phyloP scores from a whole-genome alignment of 2,113 vertebrate species.

The Gambusia affinis region DNA sequence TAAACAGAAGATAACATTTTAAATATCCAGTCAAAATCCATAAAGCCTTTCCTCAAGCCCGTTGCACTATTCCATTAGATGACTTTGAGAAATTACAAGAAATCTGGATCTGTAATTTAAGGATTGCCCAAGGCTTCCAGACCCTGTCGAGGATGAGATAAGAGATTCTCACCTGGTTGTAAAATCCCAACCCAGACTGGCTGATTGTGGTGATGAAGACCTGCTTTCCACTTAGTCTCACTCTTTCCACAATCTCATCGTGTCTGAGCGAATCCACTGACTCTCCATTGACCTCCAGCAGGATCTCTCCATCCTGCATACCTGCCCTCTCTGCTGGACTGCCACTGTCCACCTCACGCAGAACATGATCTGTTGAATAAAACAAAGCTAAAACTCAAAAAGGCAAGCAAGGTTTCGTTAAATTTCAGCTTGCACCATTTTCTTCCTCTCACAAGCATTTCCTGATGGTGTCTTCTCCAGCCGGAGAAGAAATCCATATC shows the following conservation, averaged over 20 bases:
- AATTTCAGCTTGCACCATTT: background rate
- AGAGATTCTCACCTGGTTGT: constrained; percentile 79
- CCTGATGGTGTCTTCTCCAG: constrained; percentile 78
- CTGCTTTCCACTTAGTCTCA: constrained; percentile 77
- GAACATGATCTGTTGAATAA: constrained; percentile 81
- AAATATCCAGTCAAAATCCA: background rate
- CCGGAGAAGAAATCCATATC: constrained; percentile 88
- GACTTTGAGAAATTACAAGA: background rate
- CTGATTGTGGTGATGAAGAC: constrained; percentile 85
- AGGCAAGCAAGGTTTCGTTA: background rate
- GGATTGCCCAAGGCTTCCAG: background rate
- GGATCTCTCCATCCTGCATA: constrained; percentile 87
- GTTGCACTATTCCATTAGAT: background rate
- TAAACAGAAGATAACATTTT: no score
- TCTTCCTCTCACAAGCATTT: constrained; percentile 72
- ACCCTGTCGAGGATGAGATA: background rate
- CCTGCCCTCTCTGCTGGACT: constrained; percentile 87
- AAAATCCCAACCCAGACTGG: constrained; percentile 82
- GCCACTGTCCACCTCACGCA: constrained; percentile 83
- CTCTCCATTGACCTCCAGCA: constrained; percentile 91
- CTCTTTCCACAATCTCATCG: constrained; percentile 83
- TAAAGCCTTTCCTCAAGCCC: background rate
- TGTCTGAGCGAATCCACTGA: constrained; percentile 84
- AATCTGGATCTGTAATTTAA: background rate
- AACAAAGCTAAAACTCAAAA: background rate